Base-by-base conservation (phyloP, 2,888 invertebrate species). In the Pteria penguin region DNA sequence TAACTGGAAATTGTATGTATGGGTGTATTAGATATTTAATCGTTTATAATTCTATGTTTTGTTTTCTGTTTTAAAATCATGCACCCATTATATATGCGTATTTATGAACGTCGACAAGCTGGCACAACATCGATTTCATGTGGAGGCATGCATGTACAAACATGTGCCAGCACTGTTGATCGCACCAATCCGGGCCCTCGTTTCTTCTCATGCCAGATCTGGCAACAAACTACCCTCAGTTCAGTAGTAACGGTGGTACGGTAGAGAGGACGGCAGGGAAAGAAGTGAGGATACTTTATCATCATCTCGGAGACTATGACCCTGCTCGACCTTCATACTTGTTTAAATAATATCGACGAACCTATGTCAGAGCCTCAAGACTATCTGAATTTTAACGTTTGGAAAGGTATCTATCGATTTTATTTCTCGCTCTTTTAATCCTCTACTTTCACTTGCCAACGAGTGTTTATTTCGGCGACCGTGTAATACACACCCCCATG, bases 61-160 rank as follows among this genome's bases (percentile, higher is more conserved):
- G n/a, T n/a, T n/a, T n/a, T n/a, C n/a, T n/a, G n/a, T n/a, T n/a
- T n/a, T n/a, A n/a, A n/a, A n/a, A n/a, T n/a, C n/a, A n/a, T n/a
- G n/a, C n/a, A n/a, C n/a, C n/a, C n/a, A 75, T 65, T 70, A 36
- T 27, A 58, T 67, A 65, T 76, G 66, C 67, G 33, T 72, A 62
- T 76, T 72, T 33, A 70, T 70, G 61, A 68, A 69, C 69, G 66
- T 75, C 18, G 78, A 79, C 78, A 69, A 75, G 72, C 72, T 75
- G 75, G 69, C 69, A 83, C 80, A 79, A 79, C 82, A 84, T 83
- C 80, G 84, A 83, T 84, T 85, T 86, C 86, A 82, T 86, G 88
- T 86, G 83, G 85, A 86, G 87, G 86, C 87, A 86, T 86, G 88
- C 85, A 83, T 85, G 84, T 82, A 81, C 82, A 83, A 86, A 84